phyloP scores from a whole-genome alignment of 92 coral and sea anemone species.

The Epizoanthus rinbou region DNA sequence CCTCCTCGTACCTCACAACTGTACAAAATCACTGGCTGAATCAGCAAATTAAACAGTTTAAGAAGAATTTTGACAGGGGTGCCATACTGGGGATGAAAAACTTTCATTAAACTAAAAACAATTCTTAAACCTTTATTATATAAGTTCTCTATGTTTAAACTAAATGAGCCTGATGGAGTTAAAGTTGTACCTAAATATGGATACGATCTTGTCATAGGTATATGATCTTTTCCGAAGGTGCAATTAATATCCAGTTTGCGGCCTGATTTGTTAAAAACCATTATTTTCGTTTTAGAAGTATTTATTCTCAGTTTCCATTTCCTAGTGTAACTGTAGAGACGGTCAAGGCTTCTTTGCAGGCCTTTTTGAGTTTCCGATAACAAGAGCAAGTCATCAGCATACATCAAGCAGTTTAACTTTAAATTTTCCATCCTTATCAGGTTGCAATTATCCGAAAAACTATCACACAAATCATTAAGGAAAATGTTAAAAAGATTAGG shows the following conservation, averaged over 20 bases:
- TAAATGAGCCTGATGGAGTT: neutral
- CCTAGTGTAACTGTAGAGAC: neutral
- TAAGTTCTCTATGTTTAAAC: neutral
- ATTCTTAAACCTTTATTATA: too few relatives aligned
- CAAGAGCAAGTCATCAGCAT: too few relatives aligned
- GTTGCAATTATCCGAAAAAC: too few relatives aligned
- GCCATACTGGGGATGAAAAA: neutral
- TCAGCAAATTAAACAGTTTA: neutral
- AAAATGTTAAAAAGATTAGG: too few relatives aligned
- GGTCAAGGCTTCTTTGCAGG: conserved; percentile 2
- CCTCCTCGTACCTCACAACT: neutral
- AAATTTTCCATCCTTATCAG: too few relatives aligned
- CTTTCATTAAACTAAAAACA: neutral
- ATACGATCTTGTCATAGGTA: neutral
- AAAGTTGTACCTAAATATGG: neutral
- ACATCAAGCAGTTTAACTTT: conserved; percentile 6
- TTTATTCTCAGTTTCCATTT: neutral
- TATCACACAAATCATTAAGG: too few relatives aligned
- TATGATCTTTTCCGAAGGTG: too few relatives aligned
- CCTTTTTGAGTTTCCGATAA: neutral
- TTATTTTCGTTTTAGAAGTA: too few relatives aligned
- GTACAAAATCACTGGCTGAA: neutral
- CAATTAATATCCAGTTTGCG: too few relatives aligned
- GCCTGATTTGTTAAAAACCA: too few relatives aligned
- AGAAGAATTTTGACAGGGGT: neutral